phyloP scores from a whole-genome alignment of 2,797 vertebrate species.

The Perdix hodgsoniae region DNA sequence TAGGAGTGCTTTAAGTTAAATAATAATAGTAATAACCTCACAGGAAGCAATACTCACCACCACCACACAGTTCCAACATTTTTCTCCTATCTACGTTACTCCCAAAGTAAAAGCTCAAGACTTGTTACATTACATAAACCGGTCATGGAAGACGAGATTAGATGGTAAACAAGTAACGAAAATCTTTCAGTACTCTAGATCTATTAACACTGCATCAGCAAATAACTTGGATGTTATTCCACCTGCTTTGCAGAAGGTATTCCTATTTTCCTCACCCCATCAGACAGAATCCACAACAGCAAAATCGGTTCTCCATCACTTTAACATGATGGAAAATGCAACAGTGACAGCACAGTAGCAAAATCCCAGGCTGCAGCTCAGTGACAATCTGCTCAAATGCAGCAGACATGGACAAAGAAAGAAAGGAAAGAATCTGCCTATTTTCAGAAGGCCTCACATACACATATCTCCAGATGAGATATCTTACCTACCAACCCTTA shows the following conservation, averaged over 20 bases:
- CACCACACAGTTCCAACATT: background rate
- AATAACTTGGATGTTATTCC: background rate
- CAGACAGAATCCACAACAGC: background rate
- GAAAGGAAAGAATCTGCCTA: too few relatives aligned
- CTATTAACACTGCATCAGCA: background rate
- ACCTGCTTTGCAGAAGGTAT: background rate
- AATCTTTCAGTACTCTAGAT: background rate
- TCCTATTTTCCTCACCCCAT: background rate
- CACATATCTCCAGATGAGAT: too few relatives aligned
- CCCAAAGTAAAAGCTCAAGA: background rate
- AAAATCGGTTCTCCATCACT: background rate
- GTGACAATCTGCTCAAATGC: too few relatives aligned
- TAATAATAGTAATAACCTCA: background rate
- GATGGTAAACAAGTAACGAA: background rate
- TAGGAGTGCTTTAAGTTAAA: background rate
- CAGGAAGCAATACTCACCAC: background rate
- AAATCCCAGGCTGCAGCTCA: too few relatives aligned
- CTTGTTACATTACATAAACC: background rate
- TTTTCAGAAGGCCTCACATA: too few relatives aligned
- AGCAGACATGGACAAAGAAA: too few relatives aligned
- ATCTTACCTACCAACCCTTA: too few relatives aligned
- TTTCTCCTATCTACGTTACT: background rate
- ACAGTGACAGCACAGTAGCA: too few relatives aligned
- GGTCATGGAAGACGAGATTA: background rate
- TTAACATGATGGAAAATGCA: too few relatives aligned